Conservation (phyloP, 2,888 invertebrate species). For the Oeneis ivallda region DNA sequence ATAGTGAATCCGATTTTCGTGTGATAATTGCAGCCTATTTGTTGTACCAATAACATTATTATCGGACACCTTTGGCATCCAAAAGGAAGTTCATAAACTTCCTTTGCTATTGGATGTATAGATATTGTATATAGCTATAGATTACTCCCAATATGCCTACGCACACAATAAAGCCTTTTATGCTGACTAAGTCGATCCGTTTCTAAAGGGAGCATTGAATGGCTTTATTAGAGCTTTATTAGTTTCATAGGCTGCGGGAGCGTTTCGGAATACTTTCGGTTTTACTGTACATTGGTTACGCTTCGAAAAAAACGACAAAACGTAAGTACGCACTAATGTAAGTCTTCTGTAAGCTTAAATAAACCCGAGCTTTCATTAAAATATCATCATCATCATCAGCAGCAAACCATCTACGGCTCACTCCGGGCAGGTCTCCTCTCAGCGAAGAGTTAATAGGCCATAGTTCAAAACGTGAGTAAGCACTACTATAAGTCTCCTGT, state of each 20-base stretch:
- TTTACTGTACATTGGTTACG: neutral
- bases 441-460: too few species aligned
- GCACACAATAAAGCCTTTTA: constrained; percentile 2
- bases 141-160: neutral
- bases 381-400: too few species aligned
- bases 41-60: too few species aligned
- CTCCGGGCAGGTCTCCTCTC: too few species aligned
- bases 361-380: too few species aligned
- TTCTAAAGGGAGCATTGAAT: neutral
- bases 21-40: too few species aligned
- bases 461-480: too few species aligned
- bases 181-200: constrained; percentile 2
- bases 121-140: neutral
- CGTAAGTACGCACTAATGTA: constrained; percentile 1
- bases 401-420: too few species aligned
- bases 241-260: neutral
- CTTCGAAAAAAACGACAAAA: constrained; percentile 1
- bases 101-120: neutral
- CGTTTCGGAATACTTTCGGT: constrained; percentile 14
- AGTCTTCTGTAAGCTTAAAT: too few species aligned
- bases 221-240: constrained; percentile 13
- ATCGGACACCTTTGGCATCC: too few species aligned
- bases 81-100: neutral
- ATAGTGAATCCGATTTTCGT: too few species aligned
- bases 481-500: too few species aligned